Evolutionary conservation across 2,888 invertebrate genomes (phyloP), one percentile per base, ranked within the genome.

Genomic region (Coelinius sp.): DNA sequence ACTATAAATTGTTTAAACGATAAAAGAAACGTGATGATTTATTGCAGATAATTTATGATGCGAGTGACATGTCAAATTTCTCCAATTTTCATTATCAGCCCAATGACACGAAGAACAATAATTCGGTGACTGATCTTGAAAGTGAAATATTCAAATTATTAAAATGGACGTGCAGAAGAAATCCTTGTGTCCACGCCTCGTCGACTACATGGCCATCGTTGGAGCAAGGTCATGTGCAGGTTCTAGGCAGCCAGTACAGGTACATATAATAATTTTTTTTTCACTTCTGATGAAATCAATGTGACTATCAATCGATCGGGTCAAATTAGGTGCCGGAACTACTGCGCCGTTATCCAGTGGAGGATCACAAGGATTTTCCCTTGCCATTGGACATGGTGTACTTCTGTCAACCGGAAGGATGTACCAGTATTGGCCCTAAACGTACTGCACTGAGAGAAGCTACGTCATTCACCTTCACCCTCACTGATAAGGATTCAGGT

Each of bases 361-460:
- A 96, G 80, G 97, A 98, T 89, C 98, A 98, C 89, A 93, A 95
- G 86, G 99, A 99, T 89, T 99, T 99, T 88, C 95, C 97, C 0
- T 90, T 99, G 82, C 98, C 99, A 0, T 90, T 97, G 84, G 99
- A 99, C 88, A 98, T 99, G 93, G 98, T 99, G 25, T 99, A 97
- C 89, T 99, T 99, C 90, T 99, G 99, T 86, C 99, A 99, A 88
- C 99, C 99, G 1, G 99, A 99, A 89, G 99, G 99, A 69, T 99
- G 99, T 88, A 94, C 94, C 76, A 95, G 94, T 75, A 95, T 97
- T 75, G 97, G 97, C 12, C 97, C 97, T 6, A 93, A 96, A 80
- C 92, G 95, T 75, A 93, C 95, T 20, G 93, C 93, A 41, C 90
- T 94, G 62, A 90, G 97, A 73, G 98, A 99, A 88, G 95, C 97